Evolutionary conservation across 2,797 vertebrate genomes (phyloP), one percentile per base, ranked within the genome.

Genomic region (Hirundo rustica): DNA sequence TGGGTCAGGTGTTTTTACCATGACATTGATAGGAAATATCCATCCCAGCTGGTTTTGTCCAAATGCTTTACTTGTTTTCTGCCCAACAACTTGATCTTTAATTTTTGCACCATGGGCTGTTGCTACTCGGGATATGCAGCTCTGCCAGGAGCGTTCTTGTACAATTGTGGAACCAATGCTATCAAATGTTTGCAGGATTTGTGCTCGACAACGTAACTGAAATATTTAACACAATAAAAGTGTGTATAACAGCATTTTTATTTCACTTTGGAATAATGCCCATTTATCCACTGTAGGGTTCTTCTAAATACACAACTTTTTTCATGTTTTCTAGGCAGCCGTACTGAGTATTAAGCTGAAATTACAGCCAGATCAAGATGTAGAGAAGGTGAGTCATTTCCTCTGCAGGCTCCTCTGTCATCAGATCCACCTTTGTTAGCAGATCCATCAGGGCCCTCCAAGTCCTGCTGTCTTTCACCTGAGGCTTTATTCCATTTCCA

Each of bases 351-450:
- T 90, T n/a, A 97, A 97, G 76, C 95, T 98, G 80, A 93, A 96
- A 65, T 94, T 97, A 26, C 98, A 98, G 92, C 93, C 91, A 22
- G 92, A 97, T 45, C 97, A 97, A 60, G 92, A 96, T 47, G 27
- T 97, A 45, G 97, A 98, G 79, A 94, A 98, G 97, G 98, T 98
- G 76, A 97, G 97, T 85, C 30, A 91, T 87, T 92, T 89, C 74
- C 57, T 86, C 76, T 65, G 76, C 77, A 88, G 76, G 74, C 55
- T 88, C 4, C 79, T 89, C 89, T 75, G 51, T 78, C 95, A 89
- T 86, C 73, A 86, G 40, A 44, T 91, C 73, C 60, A 92, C 60
- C 36, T 94, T 67, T 84, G 42, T 53, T 73, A 74, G 77, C 76
- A n/a, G 66, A 84, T 60, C 32, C 45, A 61, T 22, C 70, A 40